Evolutionary conservation across 2,888 invertebrate species (phyloP), one percentile per base, ranked within the genome.

Genomic region (Sesia bembeciformis): DNA sequence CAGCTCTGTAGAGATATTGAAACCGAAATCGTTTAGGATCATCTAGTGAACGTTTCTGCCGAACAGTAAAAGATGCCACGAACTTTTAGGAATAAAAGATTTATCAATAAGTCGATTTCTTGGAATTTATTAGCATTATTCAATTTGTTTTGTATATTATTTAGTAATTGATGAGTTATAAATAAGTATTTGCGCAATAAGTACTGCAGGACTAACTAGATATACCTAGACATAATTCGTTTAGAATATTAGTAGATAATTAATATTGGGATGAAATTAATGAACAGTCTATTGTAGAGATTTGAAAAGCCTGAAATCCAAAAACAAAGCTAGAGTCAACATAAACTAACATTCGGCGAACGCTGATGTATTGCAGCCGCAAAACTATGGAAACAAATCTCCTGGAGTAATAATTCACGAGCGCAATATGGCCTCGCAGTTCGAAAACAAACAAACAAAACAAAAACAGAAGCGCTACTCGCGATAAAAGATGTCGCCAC

Each of bases 381-480:
- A 81, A 77, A 79, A 81, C 86, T 86, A 84, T 87, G 83, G 85
- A 83, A 83, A 86, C 88, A 87, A 87, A 86, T 87, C 86, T 86
- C 82, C 78, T 78, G 68, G 73, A 66, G 79, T 73, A 79, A 87
- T 86, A 86, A 88, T 84, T 89, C 84, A 87, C 81, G 76, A 74
- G 76, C 79, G 80, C 85, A 84, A 82, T 85, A 84, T 86, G 80
- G 80, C 74, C 68, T 69, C 77, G 74, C 78, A 78, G 74, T 80
- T 81, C 71, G 74, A 80, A 82, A 81, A 81, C 82, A 80, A 81
- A 80, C 74, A 74, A 74, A 79, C 76, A 76, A 74, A 78, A 79
- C 76, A 75, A 80, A 81, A 81, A 81, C 80, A 79, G 78, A 72
- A 81, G 78, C 78, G 76, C 72, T 71, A 76, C 73, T 68, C 72